These are phyloP conservation scores for Characodon lateralis DNA, from an alignment of 2,797 vertebrate species.

Conservation along the genomic window DNA sequence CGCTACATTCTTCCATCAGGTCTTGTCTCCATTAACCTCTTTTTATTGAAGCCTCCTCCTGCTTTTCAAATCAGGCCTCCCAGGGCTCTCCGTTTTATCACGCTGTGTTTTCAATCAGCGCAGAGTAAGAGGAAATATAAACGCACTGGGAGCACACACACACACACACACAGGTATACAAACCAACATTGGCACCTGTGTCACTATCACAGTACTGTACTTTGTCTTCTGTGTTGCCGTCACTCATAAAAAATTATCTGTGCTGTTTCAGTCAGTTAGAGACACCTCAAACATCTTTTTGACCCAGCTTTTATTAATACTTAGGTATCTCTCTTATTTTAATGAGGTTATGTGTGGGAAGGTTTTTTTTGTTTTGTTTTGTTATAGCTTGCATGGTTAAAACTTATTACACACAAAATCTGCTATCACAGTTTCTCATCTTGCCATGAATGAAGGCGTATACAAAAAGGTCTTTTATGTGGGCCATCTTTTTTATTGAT, in stretches of 20 bases:
- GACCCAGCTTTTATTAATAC: neutral
- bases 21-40: constrained; percentile 53
- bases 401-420: neutral
- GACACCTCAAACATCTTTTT: neutral
- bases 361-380: neutral
- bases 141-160: neutral
- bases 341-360: neutral
- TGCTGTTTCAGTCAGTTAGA: neutral
- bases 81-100: constrained; percentile 58
- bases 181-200: constrained; percentile 30
- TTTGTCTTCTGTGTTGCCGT: constrained; percentile 15
- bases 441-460: too few species aligned
- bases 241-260: neutral
- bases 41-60: constrained; percentile 49
- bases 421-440: too few species aligned
- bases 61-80: constrained; percentile 64
- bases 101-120: constrained; percentile 62
- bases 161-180: constrained; percentile 31
- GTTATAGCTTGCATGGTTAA: neutral
- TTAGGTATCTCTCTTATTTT: neutral
- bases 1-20: constrained; percentile 6
- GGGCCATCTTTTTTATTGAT: neutral
- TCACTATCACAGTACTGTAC: constrained; percentile 10
- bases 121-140: constrained; percentile 39
- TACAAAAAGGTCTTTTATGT: too few species aligned